These are phyloP conservation scores for Aspidiotus rigidus DNA, from an alignment of 2,888 invertebrate species.

Conservation along the genomic window DNA sequence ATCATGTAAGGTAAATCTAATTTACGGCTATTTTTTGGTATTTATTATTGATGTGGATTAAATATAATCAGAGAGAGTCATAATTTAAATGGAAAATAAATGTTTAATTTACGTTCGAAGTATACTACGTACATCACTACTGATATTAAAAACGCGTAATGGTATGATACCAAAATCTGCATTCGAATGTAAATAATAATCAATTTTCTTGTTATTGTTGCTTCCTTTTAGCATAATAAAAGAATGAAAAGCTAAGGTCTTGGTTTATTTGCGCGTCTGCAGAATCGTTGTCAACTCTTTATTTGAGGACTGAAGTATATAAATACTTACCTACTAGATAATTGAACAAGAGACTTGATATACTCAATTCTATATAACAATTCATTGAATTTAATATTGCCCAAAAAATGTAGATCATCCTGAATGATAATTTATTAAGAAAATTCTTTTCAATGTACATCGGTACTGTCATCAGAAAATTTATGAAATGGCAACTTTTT, in stretches of 20 bases:
- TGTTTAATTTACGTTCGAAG: conserved; percentile 13
- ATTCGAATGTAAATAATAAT: conserved; percentile 29
- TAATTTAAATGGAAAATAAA: conserved; percentile 10
- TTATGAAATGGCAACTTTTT: too few species aligned
- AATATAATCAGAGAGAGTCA: conserved; percentile 28
- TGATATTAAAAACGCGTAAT: conserved; percentile 30
- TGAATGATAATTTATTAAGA: too few species aligned
- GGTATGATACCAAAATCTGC: conserved; percentile 20
- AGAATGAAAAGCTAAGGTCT: neutral
- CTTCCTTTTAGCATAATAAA: conserved; percentile 33
- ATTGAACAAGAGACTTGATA: too few species aligned
- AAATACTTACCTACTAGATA: too few species aligned
- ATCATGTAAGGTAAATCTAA: conserved; percentile 14
- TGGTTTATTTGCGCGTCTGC: too few species aligned
- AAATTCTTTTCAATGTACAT: too few species aligned
- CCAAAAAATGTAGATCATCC: too few species aligned
- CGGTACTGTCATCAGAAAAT: too few species aligned
- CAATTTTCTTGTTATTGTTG: conserved; percentile 34
- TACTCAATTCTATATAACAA: too few species aligned
- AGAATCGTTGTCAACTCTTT: too few species aligned
- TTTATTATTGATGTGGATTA: conserved; percentile 20
- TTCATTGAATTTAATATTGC: too few species aligned
- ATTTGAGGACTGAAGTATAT: too few species aligned
- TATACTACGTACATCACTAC: conserved; percentile 28
- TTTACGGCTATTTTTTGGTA: conserved; percentile 17